Conservation (phyloP, 1,140 invertebrate genomes). For the Bombus huntii region DNA sequence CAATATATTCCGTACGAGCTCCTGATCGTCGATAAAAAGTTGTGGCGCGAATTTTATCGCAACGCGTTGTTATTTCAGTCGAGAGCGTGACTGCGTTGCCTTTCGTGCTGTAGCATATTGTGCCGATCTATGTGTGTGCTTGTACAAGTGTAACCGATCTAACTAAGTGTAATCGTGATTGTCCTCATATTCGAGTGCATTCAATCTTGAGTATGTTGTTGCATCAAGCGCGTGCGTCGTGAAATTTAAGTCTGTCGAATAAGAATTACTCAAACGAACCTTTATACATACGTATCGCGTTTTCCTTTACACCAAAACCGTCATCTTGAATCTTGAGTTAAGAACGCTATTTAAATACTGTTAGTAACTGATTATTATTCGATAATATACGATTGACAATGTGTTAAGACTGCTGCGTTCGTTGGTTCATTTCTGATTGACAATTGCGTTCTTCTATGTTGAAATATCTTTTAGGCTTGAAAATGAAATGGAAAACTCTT, state of each 20-base stretch:
- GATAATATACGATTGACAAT: too few species aligned
- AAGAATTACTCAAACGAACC: not conserved
- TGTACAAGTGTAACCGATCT: slow-evolving; percentile 46
- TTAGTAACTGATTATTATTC: too few species aligned
- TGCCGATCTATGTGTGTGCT: not conserved
- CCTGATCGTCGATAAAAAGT: slow-evolving; percentile 40
- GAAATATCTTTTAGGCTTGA: not conserved
- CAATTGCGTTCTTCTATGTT: not conserved
- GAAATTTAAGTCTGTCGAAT: not conserved
- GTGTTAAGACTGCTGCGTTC: too few species aligned
- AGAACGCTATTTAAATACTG: too few species aligned
- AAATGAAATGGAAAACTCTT: not conserved
- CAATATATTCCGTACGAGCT: not conserved
- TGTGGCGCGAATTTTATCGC: slow-evolving; percentile 35
- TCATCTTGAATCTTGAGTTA: not conserved
- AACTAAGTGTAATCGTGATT: slow-evolving; percentile 36
- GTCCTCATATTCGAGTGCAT: slow-evolving; percentile 41
- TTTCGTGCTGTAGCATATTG: not conserved
- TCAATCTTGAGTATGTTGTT: slow-evolving; percentile 22
- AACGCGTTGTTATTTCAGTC: slow-evolving; percentile 14
- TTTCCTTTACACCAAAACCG: not conserved
- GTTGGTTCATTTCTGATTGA: too few species aligned
- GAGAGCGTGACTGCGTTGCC: slow-evolving; percentile 17
- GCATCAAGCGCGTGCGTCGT: slow-evolving; percentile 2
- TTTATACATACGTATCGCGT: not conserved